Percentiles rank a stretch among this genome's conserved stretches.
phyloP scores from a whole-genome alignment of 92 coral and sea anemone genomes.

The Heteractis magnifica region DNA sequence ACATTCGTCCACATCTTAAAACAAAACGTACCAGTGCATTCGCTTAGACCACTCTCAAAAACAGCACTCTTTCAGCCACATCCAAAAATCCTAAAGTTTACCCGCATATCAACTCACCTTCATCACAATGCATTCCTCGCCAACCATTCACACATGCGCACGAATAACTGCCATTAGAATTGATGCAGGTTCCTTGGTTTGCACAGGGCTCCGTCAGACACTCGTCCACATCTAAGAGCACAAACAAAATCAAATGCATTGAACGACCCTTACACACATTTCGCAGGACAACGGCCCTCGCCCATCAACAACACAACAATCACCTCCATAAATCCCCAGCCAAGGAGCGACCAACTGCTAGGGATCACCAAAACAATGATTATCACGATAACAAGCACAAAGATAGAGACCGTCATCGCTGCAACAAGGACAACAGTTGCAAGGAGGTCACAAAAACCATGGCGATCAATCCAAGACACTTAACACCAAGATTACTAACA shows the following conservation, averaged over 20 bases:
- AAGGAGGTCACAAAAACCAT: neutral
- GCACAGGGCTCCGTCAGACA: slow-evolving; percentile 52
- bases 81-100: slow-evolving; percentile 5
- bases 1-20: slow-evolving; percentile 53
- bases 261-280: neutral
- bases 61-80: neutral
- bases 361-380: neutral
- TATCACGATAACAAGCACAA: neutral
- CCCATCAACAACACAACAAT: neutral
- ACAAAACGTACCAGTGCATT: neutral
- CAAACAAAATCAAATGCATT: neutral
- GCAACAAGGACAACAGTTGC: neutral
- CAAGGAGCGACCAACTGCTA: neutral
- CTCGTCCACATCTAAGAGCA: slow-evolving; percentile 56
- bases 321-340: neutral
- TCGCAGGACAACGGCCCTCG: slow-evolving; percentile 3
- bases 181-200: slow-evolving; percentile 53
- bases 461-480: neutral
- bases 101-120: neutral
- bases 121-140: slow-evolving; percentile 45
- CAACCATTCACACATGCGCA: slow-evolving; percentile 56
- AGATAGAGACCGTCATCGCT: neutral
- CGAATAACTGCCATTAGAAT: slow-evolving; percentile 54
- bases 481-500: neutral
- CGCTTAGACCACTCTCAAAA: neutral